These are phyloP conservation scores for Liparis tanakae DNA, from an alignment of 2,797 vertebrate species.

Conservation along the genomic window DNA sequence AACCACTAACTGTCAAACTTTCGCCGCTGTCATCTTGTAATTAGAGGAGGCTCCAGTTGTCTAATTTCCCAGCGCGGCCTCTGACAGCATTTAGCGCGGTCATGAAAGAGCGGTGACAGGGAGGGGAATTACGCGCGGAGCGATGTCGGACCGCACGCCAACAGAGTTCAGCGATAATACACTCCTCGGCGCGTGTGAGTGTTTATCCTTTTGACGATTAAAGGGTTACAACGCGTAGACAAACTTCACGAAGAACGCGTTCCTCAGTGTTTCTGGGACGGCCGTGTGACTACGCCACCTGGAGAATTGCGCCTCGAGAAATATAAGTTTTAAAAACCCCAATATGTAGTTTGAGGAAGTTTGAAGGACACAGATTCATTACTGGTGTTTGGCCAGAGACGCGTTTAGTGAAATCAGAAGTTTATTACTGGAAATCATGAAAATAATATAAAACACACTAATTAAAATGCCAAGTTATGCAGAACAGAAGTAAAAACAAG, in stretches of 20 bases:
- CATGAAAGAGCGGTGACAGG: conserved; percentile 52
- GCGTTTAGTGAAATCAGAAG: no score
- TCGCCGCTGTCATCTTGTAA: conserved; percentile 60
- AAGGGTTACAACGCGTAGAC: conserved; percentile 40
- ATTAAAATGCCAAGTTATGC: no score
- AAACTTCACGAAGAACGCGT: conserved; percentile 3
- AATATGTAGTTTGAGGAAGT: no score
- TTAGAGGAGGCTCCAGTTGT: conserved; percentile 59
- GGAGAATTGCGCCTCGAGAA: no score
- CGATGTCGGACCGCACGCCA: conserved; percentile 30
- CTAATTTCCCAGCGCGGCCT: conserved; percentile 54
- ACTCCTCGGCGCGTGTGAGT: conserved; percentile 30
- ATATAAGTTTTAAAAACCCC: no score
- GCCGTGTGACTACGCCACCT: no score
- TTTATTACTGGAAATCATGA: no score
- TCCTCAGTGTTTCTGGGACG: conserved; percentile 28
- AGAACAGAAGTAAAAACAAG: no score
- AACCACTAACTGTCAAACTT: conserved; percentile 67
- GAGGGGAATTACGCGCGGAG: conserved; percentile 47
- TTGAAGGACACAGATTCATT: no score
- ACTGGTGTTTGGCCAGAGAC: no score
- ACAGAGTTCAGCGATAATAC: conserved; percentile 48
- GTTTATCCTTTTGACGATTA: conserved; percentile 53
- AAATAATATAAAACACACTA: no score
- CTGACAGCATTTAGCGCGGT: conserved; percentile 57